phyloP scores from a whole-genome alignment of 1,140 invertebrate species.

The Drosophila eugracilis region DNA sequence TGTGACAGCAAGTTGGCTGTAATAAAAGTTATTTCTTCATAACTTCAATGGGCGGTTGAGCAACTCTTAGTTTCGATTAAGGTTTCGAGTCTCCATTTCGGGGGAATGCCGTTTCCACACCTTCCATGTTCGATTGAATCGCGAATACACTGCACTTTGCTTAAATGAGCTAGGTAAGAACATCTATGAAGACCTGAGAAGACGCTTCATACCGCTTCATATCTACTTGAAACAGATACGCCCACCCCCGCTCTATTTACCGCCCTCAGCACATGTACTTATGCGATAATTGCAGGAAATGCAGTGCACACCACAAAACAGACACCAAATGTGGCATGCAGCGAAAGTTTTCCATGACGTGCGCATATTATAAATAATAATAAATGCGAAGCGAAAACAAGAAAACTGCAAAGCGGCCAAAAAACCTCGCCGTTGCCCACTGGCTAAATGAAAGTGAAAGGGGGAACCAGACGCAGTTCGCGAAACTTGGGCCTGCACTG shows the following conservation, averaged over 20 bases:
- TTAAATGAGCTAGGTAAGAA: slow-evolving; percentile 1
- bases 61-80: not conserved
- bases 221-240: not conserved
- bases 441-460: slow-evolving; percentile 73
- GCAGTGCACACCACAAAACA: slow-evolving; percentile 8
- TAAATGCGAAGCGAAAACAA: slow-evolving; percentile 45
- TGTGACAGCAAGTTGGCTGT: no score
- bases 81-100: not conserved
- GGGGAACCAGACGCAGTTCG: slow-evolving; percentile 38
- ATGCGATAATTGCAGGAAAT: slow-evolving; percentile 71
- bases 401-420: slow-evolving; percentile 52
- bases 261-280: slow-evolving; percentile 29
- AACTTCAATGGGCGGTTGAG: not conserved
- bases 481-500: not conserved
- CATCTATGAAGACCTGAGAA: not conserved
- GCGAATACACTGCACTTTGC: slow-evolving; percentile 1
- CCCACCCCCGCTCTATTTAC: not conserved
- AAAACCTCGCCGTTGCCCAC: slow-evolving; percentile 49
- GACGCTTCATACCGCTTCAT: no score
- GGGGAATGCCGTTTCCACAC: not conserved
- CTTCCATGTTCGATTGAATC: not conserved
- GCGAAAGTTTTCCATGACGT: slow-evolving; percentile 72
- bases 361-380: slow-evolving; percentile 66
- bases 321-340: slow-evolving; percentile 40
- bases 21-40: no score